Evolutionary conservation across 2,797 vertebrate species (phyloP), one percentile per base, ranked within the genome.

Genomic region (Typhlichthys eigenmanni): DNA sequence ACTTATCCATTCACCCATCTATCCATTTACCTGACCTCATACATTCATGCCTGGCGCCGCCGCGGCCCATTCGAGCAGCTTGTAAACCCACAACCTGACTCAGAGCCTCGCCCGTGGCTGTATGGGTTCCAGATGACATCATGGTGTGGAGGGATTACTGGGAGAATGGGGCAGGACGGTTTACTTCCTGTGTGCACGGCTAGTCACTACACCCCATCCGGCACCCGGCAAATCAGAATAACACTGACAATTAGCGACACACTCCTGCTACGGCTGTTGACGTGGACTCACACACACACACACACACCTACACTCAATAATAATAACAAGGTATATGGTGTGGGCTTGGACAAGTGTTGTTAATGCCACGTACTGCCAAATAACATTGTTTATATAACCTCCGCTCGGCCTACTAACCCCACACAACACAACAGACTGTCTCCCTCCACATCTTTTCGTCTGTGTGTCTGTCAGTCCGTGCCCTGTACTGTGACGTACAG

Each of bases 351-450:
- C 88, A 79, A 89, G 86, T 79, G 69, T 85, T 72, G 75, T 82
- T 91, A 92, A 91, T 88, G 78, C 85, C 80, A 69, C 89, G 91
- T 93, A 91, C 91, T 92, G 88, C 87, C 75, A 78, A 79, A 59
- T 92, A 90, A 92, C 85, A 90, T 85, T 86, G 89, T 91, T 93
- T 92, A 91, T 85, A 79, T 92, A 92, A 92, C 81, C 82, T 79
- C 74, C 72, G 82, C 78, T 81, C 88, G 82, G 70, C 87, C 89
- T 82, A 77, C 76, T 82, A 77, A 56, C 13, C 54, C 53, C 71
- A 62, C 66, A 59, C 45, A 24, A 24, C 19, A 51, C 54, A 43
- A 50, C 34, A 13, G 29, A 64, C 64, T 51, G 65, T 13, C 65
- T 38, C 12, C 14, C 59, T 13, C 58, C 55, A 58, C 52, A 60